Base-by-base conservation (phyloP, 2,797 vertebrate species). In the Lutjanus campechanus region DNA sequence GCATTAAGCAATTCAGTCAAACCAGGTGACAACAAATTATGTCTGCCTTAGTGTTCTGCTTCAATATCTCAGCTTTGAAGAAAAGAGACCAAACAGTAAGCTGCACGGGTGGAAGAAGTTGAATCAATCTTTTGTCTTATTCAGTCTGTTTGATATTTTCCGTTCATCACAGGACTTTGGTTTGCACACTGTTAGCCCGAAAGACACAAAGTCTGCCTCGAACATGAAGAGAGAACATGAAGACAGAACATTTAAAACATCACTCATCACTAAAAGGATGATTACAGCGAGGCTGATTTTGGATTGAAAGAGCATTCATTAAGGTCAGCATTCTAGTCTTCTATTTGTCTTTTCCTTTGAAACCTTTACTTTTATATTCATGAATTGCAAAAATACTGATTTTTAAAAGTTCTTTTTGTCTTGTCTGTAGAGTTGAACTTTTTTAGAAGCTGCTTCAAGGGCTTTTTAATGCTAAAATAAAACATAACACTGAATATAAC, bases 111-210 rank as follows among this genome's bases (percentile, higher is more conserved):
- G 19, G 8, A 22, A 53, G 16, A 53, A 47, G 15, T 49, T 63
- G 8, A 79, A n/a, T 66, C 10, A 20, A 0, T 53, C 60, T 17
- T 17, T 46, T 66, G 12, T 53, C 7, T 59, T 3, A 20, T 65
- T 60, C 19, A 53, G 46, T 70, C 25, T 72, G 61, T 72, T 3
- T 61, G 55, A 54, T 72, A 46, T 72, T 49, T 47, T 17, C 41
- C n/a, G 40, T 54, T 67, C 13, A 22, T 59, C 15, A 17, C 17
- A 54, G 7, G 40, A 16, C 20, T 50, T 13, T 56, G 50, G 19
- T 49, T 69, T 69, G 20, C 20, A 11, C 43, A 36, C 19, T 13
- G 22, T 51, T 7, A 20, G 41, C 7, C 55, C 40, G 13, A 54
- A 17, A 54, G 49, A 66, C 40, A 65, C 20, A 51, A 5, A 20